Conservation (phyloP, 1,140 invertebrate genomes). For the Melanaphis sacchari region DNA sequence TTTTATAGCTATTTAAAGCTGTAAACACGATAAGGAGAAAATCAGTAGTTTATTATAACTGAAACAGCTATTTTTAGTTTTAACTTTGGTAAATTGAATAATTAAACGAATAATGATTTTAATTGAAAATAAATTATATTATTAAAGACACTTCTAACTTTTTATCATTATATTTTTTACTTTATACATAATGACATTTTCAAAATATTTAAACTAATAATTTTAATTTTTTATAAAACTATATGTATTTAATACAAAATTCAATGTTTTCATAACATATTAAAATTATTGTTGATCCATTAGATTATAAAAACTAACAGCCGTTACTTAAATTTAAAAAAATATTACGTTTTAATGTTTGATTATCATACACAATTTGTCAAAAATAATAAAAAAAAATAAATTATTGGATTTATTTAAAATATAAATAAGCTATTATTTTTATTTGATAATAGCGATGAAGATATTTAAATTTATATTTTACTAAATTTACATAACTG, state of each 20-base stretch:
- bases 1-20: too few species aligned
- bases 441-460: background rate
- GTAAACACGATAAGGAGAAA: background rate
- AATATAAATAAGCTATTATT: background rate
- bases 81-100: too few species aligned
- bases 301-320: background rate
- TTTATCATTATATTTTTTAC: background rate
- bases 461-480: background rate
- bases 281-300: background rate
- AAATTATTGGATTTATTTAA: background rate
- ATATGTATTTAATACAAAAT: background rate
- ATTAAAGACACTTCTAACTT: background rate
- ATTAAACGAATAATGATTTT: too few species aligned
- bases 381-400: background rate
- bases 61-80: background rate
- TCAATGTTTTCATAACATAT: background rate
- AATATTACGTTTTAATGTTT: background rate
- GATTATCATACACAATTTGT: background rate
- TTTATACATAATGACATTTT: background rate
- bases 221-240: background rate
- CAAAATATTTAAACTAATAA: background rate
- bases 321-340: background rate
- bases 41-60: background rate
- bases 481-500: background rate
- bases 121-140: too few species aligned